Percentiles rank a stretch among this genome's conserved stretches.
Evolutionary conservation across 1,140 invertebrate genomes (phyloP).

Genomic region (Ruditapes philippinarum): DNA sequence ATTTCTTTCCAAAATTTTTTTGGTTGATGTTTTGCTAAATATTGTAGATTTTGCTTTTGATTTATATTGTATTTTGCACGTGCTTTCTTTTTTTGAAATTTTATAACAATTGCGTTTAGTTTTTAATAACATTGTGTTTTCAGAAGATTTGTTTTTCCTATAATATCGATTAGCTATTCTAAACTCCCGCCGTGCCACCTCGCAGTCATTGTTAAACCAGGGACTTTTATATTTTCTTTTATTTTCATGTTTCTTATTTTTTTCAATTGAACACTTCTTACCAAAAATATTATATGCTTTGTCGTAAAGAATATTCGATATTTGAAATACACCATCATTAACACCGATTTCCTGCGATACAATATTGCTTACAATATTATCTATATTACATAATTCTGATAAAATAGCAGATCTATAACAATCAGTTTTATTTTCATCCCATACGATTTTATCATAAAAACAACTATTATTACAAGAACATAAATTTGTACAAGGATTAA

Average conservation of each 20-base stretch:
- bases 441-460: background rate
- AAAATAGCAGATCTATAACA: background rate
- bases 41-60: too few relatives aligned
- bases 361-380: background rate
- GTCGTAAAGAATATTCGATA: background rate
- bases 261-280: background rate
- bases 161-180: too few relatives aligned
- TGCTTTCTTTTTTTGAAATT: too few relatives aligned
- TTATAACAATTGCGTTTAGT: too few relatives aligned
- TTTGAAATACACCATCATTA: background rate
- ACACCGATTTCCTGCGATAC: background rate
- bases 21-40: too few relatives aligned
- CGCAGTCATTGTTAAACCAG: background rate
- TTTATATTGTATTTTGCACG: too few relatives aligned
- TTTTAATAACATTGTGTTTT: too few relatives aligned
- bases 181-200: background rate
- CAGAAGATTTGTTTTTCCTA: too few relatives aligned
- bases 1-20: too few relatives aligned
- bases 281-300: slow-evolving; percentile 3
- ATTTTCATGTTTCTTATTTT: background rate
- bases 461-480: background rate
- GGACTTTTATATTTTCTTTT: background rate
- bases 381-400: background rate
- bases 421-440: background rate
- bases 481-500: background rate